These are phyloP conservation scores for Xestia xanthographa DNA, from an alignment of 2,888 invertebrate species.

Conservation along the genomic window DNA sequence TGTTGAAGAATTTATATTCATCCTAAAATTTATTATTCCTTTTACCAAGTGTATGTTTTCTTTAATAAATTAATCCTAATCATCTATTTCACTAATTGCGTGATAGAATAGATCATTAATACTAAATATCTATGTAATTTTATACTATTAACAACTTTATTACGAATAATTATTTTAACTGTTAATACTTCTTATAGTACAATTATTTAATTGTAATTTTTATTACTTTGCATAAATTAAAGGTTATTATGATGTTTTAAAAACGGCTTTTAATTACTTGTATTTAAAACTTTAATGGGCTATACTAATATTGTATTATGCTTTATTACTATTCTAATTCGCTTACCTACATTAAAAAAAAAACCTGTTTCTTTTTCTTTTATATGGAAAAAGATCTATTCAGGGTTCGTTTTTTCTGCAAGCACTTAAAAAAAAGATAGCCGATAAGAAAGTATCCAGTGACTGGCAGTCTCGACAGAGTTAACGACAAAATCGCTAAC, in stretches of 20 bases:
- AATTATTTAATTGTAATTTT: conserved; percentile 18
- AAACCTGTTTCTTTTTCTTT: not conserved
- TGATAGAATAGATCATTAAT: not conserved
- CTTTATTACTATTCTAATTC: not conserved
- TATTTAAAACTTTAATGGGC: conserved; percentile 11
- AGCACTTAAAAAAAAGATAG: not conserved
- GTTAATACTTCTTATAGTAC: not conserved
- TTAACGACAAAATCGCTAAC: no score
- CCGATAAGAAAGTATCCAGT: no score
- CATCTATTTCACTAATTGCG: not conserved
- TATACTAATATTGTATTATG: conserved; percentile 9
- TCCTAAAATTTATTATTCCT: not conserved
- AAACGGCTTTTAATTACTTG: conserved; percentile 15
- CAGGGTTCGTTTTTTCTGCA: no score
- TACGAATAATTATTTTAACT: conserved; percentile 15
- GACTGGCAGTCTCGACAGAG: no score
- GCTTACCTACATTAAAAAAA: not conserved
- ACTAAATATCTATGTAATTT: not conserved
- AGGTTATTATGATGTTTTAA: conserved; percentile 5
- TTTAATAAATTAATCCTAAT: not conserved
- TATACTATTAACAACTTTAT: not conserved
- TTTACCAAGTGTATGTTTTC: not conserved
- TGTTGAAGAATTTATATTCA: not conserved
- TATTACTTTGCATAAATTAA: conserved; percentile 17
- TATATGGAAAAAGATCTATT: no score